Evolutionary conservation across 2,888 invertebrate genomes (phyloP), one percentile per base, ranked within the genome.

Genomic region (Operophtera brumata): DNA sequence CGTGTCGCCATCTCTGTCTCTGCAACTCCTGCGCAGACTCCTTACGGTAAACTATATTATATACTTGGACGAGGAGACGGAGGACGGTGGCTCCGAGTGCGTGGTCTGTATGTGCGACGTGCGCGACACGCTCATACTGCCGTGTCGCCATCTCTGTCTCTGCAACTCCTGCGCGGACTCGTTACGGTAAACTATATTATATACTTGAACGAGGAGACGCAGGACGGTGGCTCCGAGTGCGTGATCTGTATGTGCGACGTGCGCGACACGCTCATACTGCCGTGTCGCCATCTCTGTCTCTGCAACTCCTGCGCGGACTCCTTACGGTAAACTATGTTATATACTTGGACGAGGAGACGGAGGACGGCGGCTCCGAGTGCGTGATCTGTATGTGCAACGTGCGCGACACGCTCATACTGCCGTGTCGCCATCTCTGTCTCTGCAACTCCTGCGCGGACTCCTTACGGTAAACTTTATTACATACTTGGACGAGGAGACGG

Each of bases 91-190:
- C 1, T 96, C 97, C 0, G 99, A 99, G 84, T 99, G 99, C 87
- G 99, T 99, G 34, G 99, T 99, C 76, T 99, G 99, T 83, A 99
- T 99, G 98, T 97, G 97, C 71, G 99, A 99, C 79, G 95, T 97
- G 12, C 92, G 99, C 3, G 99, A 99, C 84, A 99, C 99, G 0
- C 91, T 99, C 47, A 99, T 99, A 71, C 91, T 99, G 71, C 99
- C 99, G 0, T 99, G 99, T 80, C 99, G 99, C 78, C 99, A 99
- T 90, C 92, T 99, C 49, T 99, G 99, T 79, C 91, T 99, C 60
- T 99, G 99, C 85, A 97, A 98, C 86, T 96, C 96, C 0, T 99
- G 99, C 86, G 99, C 99, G 0, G 99, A 99, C 87, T 98, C 98
- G 0, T 91, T 99, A 57, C 92, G 99, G 62, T 99, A 98, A 47